A percentile compares a stretch with the other conserved stretches of the same genome.
Evolutionary conservation across 35 echinoderm and acorn worm genomes (phyloP).

Genomic region (Stichopus chloronotus): DNA sequence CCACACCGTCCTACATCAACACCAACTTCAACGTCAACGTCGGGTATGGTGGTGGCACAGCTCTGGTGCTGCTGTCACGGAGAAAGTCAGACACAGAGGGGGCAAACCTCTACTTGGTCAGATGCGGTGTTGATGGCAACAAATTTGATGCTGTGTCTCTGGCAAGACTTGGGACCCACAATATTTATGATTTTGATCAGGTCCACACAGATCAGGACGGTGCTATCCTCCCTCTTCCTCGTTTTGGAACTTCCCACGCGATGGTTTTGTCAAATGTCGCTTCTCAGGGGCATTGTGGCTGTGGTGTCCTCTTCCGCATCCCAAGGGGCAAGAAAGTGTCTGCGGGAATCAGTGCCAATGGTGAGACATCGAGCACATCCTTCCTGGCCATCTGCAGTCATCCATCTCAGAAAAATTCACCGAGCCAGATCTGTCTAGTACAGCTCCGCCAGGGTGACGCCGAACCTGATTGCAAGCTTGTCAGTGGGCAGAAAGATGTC

Average conservation of each 20-base stretch:
- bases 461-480: background rate
- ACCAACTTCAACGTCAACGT: conserved; percentile 80
- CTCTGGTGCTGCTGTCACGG: conserved; percentile 50
- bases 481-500: conserved; percentile 12
- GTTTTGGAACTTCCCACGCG: conserved; percentile 71
- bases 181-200: conserved; percentile 70
- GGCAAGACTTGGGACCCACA: conserved; percentile 63
- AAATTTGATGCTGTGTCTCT: conserved; percentile 56
- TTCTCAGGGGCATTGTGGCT: conserved; percentile 61
- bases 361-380: background rate
- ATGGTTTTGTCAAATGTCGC: conserved; percentile 75
- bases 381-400: conserved; percentile 73
- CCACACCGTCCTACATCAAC: conserved; percentile 54
- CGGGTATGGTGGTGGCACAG: conserved; percentile 77
- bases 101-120: conserved; percentile 54
- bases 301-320: conserved; percentile 44
- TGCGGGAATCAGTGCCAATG: conserved; percentile 1
- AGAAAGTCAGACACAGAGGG: conserved; percentile 54
- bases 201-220: conserved; percentile 59
- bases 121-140: conserved; percentile 84
- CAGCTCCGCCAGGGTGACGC: background rate
- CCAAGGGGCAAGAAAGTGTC: conserved; percentile 27
- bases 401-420: conserved; percentile 43
- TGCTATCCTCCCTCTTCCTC: conserved; percentile 56
- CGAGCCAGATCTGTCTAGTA: conserved; percentile 59